phyloP scores from a whole-genome alignment of 2,888 invertebrate genomes.

The Minunthozetes semirufus region DNA sequence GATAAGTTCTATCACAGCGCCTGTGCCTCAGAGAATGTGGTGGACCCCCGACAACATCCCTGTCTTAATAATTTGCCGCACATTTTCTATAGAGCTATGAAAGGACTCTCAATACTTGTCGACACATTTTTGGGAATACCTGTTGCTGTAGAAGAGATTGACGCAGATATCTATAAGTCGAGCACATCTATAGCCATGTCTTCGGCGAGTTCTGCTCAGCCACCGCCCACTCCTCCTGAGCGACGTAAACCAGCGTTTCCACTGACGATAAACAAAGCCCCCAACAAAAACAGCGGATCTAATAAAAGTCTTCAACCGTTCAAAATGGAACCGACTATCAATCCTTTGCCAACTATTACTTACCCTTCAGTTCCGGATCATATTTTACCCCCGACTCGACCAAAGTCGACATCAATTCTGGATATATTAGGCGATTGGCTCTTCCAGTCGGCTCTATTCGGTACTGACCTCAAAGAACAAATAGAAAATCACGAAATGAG shows the following conservation, averaged over 20 bases:
- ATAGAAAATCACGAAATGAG: not conserved
- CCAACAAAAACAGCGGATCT: not conserved
- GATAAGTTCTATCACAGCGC: slow-evolving; percentile 74
- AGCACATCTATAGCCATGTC: slow-evolving; percentile 16
- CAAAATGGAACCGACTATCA: slow-evolving; percentile 27
- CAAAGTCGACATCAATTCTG: slow-evolving; percentile 88
- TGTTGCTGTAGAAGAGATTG: slow-evolving; percentile 27
- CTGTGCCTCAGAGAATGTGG: slow-evolving; percentile 62
- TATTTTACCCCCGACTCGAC: slow-evolving; percentile 53
- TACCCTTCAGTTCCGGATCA: slow-evolving; percentile 43
- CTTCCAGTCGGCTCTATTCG: slow-evolving; percentile 88
- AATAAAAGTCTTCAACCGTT: not conserved
- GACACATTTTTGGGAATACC: slow-evolving; percentile 85
- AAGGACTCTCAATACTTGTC: slow-evolving; percentile 83
- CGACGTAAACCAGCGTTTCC: slow-evolving; percentile 22
- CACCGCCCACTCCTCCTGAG: slow-evolving; percentile 32
- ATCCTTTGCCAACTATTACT: slow-evolving; percentile 51
- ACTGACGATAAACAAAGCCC: slow-evolving; percentile 23
- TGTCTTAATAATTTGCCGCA: slow-evolving; percentile 69
- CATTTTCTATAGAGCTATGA: slow-evolving; percentile 88
- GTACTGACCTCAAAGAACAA: slow-evolving; percentile 47
- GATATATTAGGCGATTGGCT: slow-evolving; percentile 95
- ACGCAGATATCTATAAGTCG: slow-evolving; percentile 32
- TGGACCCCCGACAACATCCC: slow-evolving; percentile 86
- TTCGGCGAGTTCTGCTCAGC: not conserved